phyloP scores from a whole-genome alignment of 2,888 invertebrate genomes.

The Dryobotodes eremita region DNA sequence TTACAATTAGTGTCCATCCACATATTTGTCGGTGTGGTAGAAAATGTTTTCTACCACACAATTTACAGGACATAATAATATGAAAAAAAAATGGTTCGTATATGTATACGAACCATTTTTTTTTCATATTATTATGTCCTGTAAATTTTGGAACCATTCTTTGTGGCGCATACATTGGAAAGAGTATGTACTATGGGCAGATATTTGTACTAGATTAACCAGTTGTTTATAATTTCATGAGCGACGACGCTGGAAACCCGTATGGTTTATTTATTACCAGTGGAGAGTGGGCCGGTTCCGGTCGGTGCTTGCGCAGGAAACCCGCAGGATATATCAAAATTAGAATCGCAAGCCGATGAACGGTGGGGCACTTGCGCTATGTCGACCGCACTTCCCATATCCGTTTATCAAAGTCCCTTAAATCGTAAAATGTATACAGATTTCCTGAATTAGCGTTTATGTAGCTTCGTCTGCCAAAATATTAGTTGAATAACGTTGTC shows the following conservation, averaged over 20 bases:
- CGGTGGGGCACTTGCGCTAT: conserved; percentile 80
- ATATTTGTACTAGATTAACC: conserved; percentile 44
- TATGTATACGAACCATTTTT: neutral
- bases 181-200: neutral
- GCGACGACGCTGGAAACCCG: conserved; percentile 62
- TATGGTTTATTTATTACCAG: conserved; percentile 81
- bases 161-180: neutral
- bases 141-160: neutral
- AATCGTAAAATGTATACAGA: conserved; percentile 64
- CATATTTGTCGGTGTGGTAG: conserved; percentile 16
- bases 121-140: neutral
- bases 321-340: conserved; percentile 86
- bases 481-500: conserved; percentile 1
- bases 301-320: conserved; percentile 81
- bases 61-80: too few relatives aligned
- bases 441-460: conserved; percentile 46
- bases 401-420: conserved; percentile 76
- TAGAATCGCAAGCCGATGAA: conserved; percentile 84
- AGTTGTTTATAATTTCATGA: conserved; percentile 68
- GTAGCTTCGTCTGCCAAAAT: conserved; percentile 14
- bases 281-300: conserved; percentile 80
- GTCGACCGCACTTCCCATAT: conserved; percentile 83
- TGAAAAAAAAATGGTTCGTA: too few relatives aligned
- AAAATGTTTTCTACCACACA: too few relatives aligned
- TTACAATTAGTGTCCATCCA: conserved; percentile 52